These are phyloP conservation scores for Silurus glanis DNA, from an alignment of 2,113 vertebrate species.

Conservation along the genomic window DNA sequence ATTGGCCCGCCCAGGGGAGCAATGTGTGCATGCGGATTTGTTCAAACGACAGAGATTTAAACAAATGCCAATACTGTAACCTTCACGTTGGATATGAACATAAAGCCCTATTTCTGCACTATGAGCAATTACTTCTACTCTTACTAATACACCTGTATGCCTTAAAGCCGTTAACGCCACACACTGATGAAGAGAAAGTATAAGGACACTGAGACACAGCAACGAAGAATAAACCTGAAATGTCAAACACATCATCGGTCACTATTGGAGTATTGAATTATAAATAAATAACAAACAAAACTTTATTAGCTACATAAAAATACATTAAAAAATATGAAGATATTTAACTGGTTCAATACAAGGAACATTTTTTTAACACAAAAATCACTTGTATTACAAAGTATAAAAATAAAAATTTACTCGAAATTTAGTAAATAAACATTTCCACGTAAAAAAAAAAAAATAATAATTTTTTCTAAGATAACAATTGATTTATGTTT, in stretches of 20 bases:
- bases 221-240: neutral
- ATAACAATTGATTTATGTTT: too few relatives aligned
- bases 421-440: too few relatives aligned
- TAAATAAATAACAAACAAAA: too few relatives aligned
- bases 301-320: neutral
- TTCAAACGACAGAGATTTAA: constrained; percentile 14
- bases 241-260: neutral
- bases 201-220: neutral
- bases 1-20: neutral
- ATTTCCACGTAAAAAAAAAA: too few relatives aligned
- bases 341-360: neutral
- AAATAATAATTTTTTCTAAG: too few relatives aligned
- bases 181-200: neutral
- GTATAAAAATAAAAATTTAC: neutral
- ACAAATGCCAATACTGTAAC: constrained; percentile 19
- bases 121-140: neutral
- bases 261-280: neutral
- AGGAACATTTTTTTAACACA: neutral
- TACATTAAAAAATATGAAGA: neutral
- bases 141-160: neutral
- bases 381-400: neutral
- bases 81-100: constrained; percentile 20
- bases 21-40: constrained; percentile 6
- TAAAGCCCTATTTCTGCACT: neutral
- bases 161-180: neutral